Conservation (phyloP, 2,797 vertebrate genomes). For the Acanthis flammea region DNA sequence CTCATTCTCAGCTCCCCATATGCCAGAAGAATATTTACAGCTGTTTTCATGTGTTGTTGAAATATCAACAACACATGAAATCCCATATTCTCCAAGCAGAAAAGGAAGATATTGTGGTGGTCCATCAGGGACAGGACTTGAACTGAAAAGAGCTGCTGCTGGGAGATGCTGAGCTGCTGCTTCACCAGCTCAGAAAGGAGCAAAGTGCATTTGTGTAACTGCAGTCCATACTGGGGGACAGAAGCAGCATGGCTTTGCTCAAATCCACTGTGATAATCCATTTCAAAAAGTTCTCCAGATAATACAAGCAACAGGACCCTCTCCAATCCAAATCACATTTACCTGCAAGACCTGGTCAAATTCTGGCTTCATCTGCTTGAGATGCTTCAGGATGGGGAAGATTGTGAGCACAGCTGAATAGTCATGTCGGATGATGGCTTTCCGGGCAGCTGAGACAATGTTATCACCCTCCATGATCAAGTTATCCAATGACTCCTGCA, state of each 20-base stretch:
- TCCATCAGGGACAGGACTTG: neutral
- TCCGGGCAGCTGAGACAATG: conserved; percentile 89
- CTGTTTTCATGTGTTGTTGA: neutral
- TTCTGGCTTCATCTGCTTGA: conserved; percentile 94
- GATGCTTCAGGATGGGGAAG: conserved; percentile 93
- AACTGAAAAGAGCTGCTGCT: neutral
- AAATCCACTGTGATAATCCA: neutral
- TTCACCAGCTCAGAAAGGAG: neutral
- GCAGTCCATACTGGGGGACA: neutral
- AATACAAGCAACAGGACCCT: neutral
- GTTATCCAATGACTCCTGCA: conserved; percentile 91
- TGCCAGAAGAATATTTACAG: neutral
- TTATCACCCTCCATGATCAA: conserved; percentile 96
- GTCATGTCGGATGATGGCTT: conserved; percentile 92
- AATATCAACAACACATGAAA: neutral
- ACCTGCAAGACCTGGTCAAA: conserved; percentile 96
- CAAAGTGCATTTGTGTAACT: neutral
- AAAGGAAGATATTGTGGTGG: neutral
- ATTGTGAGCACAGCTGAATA: conserved; percentile 95
- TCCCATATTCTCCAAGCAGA: neutral
- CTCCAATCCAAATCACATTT: neutral
- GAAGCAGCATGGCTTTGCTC: neutral
- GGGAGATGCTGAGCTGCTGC: neutral
- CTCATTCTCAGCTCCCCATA: neutral
- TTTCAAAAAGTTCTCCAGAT: neutral